phyloP scores from a whole-genome alignment of 2,888 invertebrate genomes.

The Agrochola litura region DNA sequence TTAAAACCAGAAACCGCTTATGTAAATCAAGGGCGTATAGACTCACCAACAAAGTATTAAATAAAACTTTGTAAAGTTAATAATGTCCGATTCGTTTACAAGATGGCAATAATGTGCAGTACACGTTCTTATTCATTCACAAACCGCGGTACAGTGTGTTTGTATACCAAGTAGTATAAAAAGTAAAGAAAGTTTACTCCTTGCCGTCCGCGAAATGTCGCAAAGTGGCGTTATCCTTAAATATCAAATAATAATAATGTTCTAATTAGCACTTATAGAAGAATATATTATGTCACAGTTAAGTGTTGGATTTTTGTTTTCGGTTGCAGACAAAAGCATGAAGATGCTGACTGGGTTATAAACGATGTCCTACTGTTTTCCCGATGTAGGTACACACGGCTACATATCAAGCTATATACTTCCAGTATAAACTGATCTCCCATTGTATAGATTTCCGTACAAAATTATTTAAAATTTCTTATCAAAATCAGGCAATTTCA shows the following conservation, averaged over 20 bases:
- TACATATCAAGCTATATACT: too few species aligned
- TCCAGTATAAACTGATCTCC: too few species aligned
- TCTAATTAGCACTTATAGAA: too few species aligned
- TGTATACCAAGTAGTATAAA: neutral
- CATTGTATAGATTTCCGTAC: too few species aligned
- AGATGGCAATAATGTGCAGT: neutral
- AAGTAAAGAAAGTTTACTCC: neutral
- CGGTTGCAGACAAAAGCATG: too few species aligned
- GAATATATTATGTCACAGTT: too few species aligned
- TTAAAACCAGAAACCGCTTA: neutral
- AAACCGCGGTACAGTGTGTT: neutral
- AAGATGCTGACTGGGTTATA: too few species aligned
- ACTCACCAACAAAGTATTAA: neutral
- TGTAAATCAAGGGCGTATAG: neutral
- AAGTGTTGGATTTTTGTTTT: too few species aligned
- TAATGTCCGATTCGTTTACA: conserved; percentile 1
- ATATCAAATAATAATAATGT: neutral
- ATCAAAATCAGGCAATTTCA: too few species aligned
- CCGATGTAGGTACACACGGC: too few species aligned
- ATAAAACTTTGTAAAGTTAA: conserved; percentile 3
- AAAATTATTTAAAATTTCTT: too few species aligned
- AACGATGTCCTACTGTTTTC: too few species aligned
- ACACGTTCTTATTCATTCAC: neutral
- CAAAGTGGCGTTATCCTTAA: neutral
- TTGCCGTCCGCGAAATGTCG: neutral